Base-by-base conservation (phyloP, 92 coral and sea anemone genomes). In the Heliopora coerulea region DNA sequence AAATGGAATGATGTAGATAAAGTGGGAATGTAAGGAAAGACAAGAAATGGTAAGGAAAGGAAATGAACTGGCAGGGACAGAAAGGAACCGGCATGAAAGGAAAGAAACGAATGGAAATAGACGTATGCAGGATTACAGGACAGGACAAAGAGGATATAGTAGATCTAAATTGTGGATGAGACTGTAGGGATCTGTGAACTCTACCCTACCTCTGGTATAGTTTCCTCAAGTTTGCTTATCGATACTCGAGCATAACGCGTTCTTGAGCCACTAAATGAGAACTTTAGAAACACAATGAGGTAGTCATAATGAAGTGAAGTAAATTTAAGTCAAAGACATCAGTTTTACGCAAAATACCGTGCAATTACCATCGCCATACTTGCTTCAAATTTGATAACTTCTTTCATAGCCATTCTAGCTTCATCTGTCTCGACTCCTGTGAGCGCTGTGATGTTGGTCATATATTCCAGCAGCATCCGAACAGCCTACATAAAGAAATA, bases 231-330 rank as follows among this genome's bases (percentile, higher is more conserved):
- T 54, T 85, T 89, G 0, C 59, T 80, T 21, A 91, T 21, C 7
- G 86, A 77, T 41, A 91, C 87, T 27, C 96, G 85, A 0, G 90
- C 97, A 40, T 91, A 91, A 78, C 78, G 86, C 65, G 86, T 85
- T 48, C 90, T 85, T 40, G 85, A 31, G 44, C 89, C 89, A 3
- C 90, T 90, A 13, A 91, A 83, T 63, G 90, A 84, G 56, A 84
- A 81, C 97, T 8, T 33, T 23, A 13, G 25, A 41, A 57, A 23
- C n/a, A n/a, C 48, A 58, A 65, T 21, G 19, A 18, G 34, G 23
- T n/a, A n/a, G n/a, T n/a, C n/a, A n/a, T n/a, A 42, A 39, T 19
- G 8, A 5, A 78, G 27, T 60, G 33, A 21, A 12, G 59, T 25
- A 3, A 31, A 32, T 12, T 56, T 4, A 52, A 46, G 18, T 48